These are phyloP conservation scores for Drosophila neutralis DNA, from an alignment of 2,888 invertebrate species.

Conservation along the genomic window DNA sequence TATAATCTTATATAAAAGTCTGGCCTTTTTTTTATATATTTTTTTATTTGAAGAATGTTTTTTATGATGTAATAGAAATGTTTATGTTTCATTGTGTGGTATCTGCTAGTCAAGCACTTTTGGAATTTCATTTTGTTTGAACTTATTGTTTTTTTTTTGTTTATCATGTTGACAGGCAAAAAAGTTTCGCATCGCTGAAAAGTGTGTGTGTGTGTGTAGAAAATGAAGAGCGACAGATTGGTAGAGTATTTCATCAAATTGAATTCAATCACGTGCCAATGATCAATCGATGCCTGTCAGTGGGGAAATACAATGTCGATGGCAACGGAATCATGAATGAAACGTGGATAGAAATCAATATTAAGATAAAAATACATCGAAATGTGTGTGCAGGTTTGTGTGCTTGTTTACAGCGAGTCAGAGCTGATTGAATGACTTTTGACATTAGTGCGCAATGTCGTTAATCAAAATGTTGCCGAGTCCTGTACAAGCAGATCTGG, in stretches of 20 bases:
- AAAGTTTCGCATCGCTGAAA: conserved; percentile 48
- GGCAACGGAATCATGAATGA: conserved; percentile 70
- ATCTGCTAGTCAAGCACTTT: not conserved
- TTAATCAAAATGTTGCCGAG: conserved; percentile 74
- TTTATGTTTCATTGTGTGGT: not conserved
- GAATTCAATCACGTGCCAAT: conserved; percentile 81
- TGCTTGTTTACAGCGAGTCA: conserved; percentile 32
- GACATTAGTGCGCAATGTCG: conserved; percentile 78
- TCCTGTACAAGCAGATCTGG: conserved; percentile 33
- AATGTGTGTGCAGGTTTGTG: conserved; percentile 7
- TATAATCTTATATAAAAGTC: not conserved
- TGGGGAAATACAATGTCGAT: conserved; percentile 62
- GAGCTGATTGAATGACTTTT: conserved; percentile 78
- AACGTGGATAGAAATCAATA: conserved; percentile 39
- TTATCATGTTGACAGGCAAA: conserved; percentile 12
- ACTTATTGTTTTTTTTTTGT: conserved; percentile 4
- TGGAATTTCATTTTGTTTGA: not conserved
- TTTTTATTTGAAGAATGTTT: not conserved
- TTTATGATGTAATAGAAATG: not conserved
- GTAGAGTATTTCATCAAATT: conserved; percentile 78
- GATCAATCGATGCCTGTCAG: conserved; percentile 80
- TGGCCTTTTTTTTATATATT: not conserved
- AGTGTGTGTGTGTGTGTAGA: conserved; percentile 8
- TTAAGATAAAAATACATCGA: conserved; percentile 8
- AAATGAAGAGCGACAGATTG: conserved; percentile 67